A percentile compares a stretch with the other conserved stretches of the same genome.
These are phyloP conservation scores for Euthynnus affinis DNA, from an alignment of 2,797 vertebrate species.

Conservation along the genomic window DNA sequence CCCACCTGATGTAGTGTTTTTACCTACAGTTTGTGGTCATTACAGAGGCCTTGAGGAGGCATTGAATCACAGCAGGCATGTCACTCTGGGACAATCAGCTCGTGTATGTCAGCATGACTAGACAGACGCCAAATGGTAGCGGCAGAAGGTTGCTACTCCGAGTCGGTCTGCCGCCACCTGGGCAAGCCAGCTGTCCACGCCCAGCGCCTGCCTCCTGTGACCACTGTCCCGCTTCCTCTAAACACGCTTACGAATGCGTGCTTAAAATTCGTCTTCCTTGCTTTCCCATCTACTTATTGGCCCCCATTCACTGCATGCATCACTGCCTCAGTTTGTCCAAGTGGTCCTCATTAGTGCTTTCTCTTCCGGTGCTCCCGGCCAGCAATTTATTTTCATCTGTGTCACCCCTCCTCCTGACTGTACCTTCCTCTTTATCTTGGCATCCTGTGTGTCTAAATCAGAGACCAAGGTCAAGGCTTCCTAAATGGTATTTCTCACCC, in stretches of 20 bases:
- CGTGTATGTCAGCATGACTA: conserved; percentile 13
- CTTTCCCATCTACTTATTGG: conserved; percentile 1
- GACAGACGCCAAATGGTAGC: conserved; percentile 35
- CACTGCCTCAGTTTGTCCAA: conserved; percentile 35
- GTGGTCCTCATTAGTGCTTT: conserved; percentile 30
- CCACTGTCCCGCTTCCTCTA: conserved; percentile 37
- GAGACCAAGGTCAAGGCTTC: conserved; percentile 14
- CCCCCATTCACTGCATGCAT: conserved; percentile 11
- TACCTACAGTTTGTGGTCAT: background rate
- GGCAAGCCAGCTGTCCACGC: conserved; percentile 65
- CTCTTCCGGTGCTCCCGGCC: conserved; percentile 10
- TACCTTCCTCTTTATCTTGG: background rate
- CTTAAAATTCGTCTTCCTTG: conserved; percentile 1
- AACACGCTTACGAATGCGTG: background rate
- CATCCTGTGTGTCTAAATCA: background rate
- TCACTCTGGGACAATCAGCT: conserved; percentile 22
- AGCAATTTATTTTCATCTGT: conserved; percentile 5
- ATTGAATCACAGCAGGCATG: background rate
- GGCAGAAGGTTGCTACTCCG: conserved; percentile 42
- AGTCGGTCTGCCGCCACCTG: conserved; percentile 57
- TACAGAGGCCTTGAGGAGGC: background rate
- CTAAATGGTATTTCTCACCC: conserved; percentile 21
- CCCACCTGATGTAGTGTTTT: background rate
- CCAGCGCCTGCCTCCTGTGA: conserved; percentile 35
- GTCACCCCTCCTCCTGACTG: background rate